These are phyloP conservation scores for Brachionus rotundiformis DNA, from an alignment of 1,140 invertebrate species.

Conservation along the genomic window DNA sequence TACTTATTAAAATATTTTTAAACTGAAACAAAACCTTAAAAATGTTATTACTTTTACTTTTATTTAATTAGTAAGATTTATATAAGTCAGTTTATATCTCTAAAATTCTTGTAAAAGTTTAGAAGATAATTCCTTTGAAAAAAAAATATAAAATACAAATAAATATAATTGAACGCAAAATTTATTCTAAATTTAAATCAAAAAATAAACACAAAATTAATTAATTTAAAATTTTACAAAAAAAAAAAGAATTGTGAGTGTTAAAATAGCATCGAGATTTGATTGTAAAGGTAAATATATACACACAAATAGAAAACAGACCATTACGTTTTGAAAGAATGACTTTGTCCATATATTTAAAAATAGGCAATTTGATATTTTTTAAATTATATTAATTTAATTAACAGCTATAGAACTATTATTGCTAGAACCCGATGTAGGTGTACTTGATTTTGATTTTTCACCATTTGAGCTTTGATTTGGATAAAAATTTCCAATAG, in stretches of 20 bases:
- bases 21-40: too few species aligned
- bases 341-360: background rate
- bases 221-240: background rate
- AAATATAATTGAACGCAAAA: background rate
- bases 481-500: background rate
- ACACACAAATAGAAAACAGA: background rate
- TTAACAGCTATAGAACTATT: constrained; percentile 42
- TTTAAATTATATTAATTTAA: background rate
- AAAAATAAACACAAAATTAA: background rate
- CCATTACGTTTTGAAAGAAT: background rate
- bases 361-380: background rate
- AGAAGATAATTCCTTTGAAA: too few species aligned
- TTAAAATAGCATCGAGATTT: background rate
- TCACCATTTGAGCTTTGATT: background rate
- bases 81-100: too few species aligned
- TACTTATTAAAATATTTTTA: too few species aligned
- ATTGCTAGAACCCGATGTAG: constrained; percentile 31
- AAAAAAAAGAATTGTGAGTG: constrained; percentile 9
- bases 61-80: too few species aligned
- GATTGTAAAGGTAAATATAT: background rate
- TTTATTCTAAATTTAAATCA: background rate
- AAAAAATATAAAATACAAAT: too few species aligned
- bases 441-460: constrained; percentile 29
- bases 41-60: too few species aligned
- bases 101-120: too few species aligned